These are phyloP conservation scores for Leucania comma DNA, from an alignment of 2,888 invertebrate genomes.

Conservation along the genomic window DNA sequence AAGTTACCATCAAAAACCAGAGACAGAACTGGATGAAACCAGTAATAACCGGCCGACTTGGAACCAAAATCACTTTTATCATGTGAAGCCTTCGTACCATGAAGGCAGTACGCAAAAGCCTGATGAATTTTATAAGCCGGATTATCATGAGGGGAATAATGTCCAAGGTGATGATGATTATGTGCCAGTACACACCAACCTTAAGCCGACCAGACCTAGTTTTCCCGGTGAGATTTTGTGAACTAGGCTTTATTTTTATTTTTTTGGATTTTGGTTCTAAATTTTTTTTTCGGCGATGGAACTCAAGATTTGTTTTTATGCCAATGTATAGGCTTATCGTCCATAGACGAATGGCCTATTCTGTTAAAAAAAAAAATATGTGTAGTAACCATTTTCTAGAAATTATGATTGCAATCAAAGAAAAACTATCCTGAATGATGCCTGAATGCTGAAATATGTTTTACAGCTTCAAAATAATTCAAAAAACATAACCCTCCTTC, in stretches of 20 bases:
- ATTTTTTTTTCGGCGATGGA: constrained; percentile 63
- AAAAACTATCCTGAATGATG: no score
- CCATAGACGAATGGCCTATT: no score
- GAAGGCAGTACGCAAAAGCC: constrained; percentile 82
- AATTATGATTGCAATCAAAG: not conserved
- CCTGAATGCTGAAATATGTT: not conserved
- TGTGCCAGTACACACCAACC: constrained; percentile 82
- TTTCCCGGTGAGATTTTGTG: constrained; percentile 84
- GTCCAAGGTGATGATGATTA: constrained; percentile 85
- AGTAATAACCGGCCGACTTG: constrained; percentile 69
- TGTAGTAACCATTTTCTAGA: not conserved
- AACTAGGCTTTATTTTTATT: constrained; percentile 58
- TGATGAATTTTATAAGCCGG: constrained; percentile 77
- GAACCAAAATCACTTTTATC: constrained; percentile 83
- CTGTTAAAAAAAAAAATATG: no score
- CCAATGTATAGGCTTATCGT: no score
- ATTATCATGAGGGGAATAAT: constrained; percentile 68
- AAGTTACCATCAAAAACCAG: constrained; percentile 68
- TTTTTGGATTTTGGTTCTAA: constrained; percentile 23
- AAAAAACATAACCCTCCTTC: no score
- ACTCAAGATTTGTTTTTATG: constrained; percentile 57
- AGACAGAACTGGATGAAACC: constrained; percentile 70
- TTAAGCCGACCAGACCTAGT: constrained; percentile 83
- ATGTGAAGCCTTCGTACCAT: constrained; percentile 88
- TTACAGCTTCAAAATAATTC: no score